Evolutionary conservation across 2,888 invertebrate genomes (phyloP).

Genomic region (Drosophila pseudotalamancana): DNA sequence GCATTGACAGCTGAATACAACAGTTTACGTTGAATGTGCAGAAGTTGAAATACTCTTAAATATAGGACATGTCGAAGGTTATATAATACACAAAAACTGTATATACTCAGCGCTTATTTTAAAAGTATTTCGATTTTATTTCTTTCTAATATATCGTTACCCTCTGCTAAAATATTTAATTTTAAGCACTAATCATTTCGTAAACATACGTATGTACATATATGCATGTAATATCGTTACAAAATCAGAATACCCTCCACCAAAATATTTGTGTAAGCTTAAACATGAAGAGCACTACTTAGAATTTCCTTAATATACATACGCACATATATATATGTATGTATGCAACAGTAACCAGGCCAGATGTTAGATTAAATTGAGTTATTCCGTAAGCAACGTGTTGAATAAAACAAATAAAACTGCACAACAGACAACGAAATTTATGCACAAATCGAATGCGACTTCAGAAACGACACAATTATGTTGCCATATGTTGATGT

Average conservation of each 20-base stretch:
- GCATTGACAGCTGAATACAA: constrained; percentile 10
- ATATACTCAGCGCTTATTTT: too few species aligned
- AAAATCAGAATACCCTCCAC: not conserved
- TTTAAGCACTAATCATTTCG: too few species aligned
- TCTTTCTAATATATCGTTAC: too few species aligned
- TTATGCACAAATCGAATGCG: constrained; percentile 43
- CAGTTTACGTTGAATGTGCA: not conserved
- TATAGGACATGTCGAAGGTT: not conserved
- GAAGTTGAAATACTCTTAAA: constrained; percentile 6
- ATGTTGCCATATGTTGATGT: constrained; percentile 70
- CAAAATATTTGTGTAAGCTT: not conserved
- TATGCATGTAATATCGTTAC: too few species aligned
- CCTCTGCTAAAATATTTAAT: too few species aligned
- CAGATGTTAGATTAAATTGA: constrained; percentile 46
- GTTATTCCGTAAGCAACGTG: constrained; percentile 42
- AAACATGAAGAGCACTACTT: constrained; percentile 7
- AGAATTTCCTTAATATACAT: constrained; percentile 1
- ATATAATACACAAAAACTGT: not conserved
- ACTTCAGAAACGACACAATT: constrained; percentile 51
- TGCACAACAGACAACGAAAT: constrained; percentile 15
- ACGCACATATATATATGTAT: not conserved
- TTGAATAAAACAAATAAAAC: constrained; percentile 43
- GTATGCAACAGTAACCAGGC: constrained; percentile 26
- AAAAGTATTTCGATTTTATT: too few species aligned
- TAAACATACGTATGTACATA: too few species aligned